Base-by-base conservation (phyloP, 2,113 vertebrate genomes). In the Apistogramma diplotaenia region DNA sequence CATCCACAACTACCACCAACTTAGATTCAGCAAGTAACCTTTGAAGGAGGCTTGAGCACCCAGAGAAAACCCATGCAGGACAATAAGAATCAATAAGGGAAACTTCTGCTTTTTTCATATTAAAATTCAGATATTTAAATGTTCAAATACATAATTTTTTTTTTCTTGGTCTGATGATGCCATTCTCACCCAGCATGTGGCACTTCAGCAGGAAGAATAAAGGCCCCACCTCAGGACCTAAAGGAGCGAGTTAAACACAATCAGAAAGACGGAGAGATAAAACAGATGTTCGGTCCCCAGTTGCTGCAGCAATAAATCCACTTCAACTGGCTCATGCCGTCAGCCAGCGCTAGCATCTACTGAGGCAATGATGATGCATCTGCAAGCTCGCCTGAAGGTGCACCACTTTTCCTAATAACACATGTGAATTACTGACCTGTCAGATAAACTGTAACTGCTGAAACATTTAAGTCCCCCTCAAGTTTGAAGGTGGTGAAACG, bases 371-470 rank as follows among this genome's bases (percentile, higher is more conserved):
- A 49, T 82, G 86, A 90, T 60, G 67, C 81, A 81, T 70, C 51
- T 76, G 73, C 29, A 15, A 23, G 53, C 53, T 86, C 67, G 49
- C 80, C 59, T n/a, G 18, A 83, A 84, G 25, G 75, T 82, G 71
- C 56, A 51, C 51, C 21, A 51, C 83, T 83, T 82, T 87, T 71
- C 79, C 61, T 76, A 80, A 83, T 74, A 83, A 81, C 80, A 85
- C 49, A 43, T 9, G 37, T 67, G 78, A 91, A 81, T 85, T 65
- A 87, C 83, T 21, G 78, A 76, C 65, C 78, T 82, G 79, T 85
- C 84, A 73, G 78, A 85, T 74, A 72, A 82, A 82, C 56, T 82
- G 82, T 85, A 84, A 83, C 78, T 88, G 87, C 86, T 89, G 58
- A 83, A 88, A 74, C 60, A 40, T 81, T 79, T 85, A 79, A 6